phyloP scores from a whole-genome alignment of 2,113 vertebrate genomes.

The Thamnophis sirtalis region DNA sequence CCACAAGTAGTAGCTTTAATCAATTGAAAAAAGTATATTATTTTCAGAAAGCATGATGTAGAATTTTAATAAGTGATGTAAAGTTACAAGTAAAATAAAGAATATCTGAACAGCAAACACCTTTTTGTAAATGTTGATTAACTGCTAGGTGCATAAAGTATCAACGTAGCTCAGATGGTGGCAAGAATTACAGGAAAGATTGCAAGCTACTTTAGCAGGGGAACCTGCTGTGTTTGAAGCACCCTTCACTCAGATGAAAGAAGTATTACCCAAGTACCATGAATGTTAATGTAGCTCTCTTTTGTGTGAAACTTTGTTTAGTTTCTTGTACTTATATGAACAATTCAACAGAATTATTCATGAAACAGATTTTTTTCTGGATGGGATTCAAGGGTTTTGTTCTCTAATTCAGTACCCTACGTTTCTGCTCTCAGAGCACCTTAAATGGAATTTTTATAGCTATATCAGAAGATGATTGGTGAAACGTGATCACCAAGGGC shows the following conservation, averaged over 20 bases:
- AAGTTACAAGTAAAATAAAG: background rate
- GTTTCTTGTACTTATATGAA: background rate
- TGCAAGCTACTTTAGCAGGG: constrained; percentile 17
- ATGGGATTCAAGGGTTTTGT: background rate
- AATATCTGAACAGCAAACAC: background rate
- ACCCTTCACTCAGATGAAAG: background rate
- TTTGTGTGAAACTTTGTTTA: background rate
- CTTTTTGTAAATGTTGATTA: background rate
- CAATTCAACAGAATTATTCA: background rate
- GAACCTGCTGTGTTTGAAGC: background rate
- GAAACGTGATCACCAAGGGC: background rate
- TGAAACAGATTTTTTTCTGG: accelerated
- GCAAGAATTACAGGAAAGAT: background rate
- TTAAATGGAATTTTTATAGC: constrained; percentile 9
- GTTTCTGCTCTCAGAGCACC: background rate
- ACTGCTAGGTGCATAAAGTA: background rate
- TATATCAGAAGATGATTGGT: background rate
- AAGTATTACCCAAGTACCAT: background rate
- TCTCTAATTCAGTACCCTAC: background rate
- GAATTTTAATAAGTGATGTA: background rate
- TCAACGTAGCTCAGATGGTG: constrained; percentile 1
- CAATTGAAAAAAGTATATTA: constrained; percentile 18
- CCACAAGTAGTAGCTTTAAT: constrained; percentile 23
- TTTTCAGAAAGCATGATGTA: background rate
- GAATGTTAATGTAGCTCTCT: background rate